Evolutionary conservation across 2,888 invertebrate species (phyloP), one percentile per base, ranked within the genome.

Genomic region (Tetanocera ferruginea): DNA sequence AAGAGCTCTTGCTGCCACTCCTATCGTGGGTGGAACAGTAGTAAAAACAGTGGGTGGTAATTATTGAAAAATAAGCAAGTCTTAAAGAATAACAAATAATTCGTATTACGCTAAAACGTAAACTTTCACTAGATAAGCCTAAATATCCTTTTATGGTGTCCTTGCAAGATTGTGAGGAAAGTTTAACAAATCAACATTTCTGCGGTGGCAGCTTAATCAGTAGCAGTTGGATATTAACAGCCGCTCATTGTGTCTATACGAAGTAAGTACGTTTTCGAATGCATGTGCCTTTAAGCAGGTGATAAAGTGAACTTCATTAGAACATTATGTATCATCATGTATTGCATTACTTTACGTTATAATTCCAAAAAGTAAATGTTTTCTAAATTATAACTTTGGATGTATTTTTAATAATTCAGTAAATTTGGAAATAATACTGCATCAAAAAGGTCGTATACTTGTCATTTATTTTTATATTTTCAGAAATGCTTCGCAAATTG

Each of bases 141-240:
- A 86, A 85, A 76, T 89, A 88, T 81, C 86, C 88, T 3, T 89
- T 83, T 70, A 86, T 89, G 83, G 89, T 88, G 31, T 89, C 89
- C 5, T 76, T 89, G 76, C 89, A 89, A 82, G 86, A 89, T 52
- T 55, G 37, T 51, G 23, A 28, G 1, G 28, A 62, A 37, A 17
- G n/a, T 17, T 31, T n/a, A 17, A 57, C 17, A 3, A 86, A 83
- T 78, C 82, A 83, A n/a, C 89, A 89, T 77, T 89, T 89, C 80
- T 89, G 89, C 73, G 89, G 89, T 11, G 89, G 88, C n/a, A 85
- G 85, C 67, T 78, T 89, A 52, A 83, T 89, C 5, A 85, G 84
- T 71, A 77, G 82, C 1, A 83, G 83, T 3, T 89, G 89, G 89
- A 86, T 89, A 70, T 78, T 89, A 51, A 87, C 88, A 14, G 89